Evolutionary conservation across 2,797 vertebrate species (phyloP).

Genomic region (Paramormyrops hopkinsi): DNA sequence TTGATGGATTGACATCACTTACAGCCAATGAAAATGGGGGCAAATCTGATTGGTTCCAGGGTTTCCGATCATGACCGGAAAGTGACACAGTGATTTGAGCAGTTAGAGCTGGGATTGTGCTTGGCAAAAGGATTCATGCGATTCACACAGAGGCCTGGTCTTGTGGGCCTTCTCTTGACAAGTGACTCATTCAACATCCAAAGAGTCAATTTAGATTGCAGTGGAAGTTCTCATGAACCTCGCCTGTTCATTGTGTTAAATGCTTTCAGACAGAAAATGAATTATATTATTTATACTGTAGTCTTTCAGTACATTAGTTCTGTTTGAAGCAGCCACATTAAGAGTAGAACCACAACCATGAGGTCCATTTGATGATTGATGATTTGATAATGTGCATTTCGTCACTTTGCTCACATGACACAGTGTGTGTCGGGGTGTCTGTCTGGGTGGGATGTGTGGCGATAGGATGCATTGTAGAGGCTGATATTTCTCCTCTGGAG

Average conservation of each 20-base stretch:
- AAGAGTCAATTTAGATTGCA: not conserved
- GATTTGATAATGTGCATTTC: not conserved
- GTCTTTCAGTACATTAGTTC: not conserved
- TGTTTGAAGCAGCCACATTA: not conserved
- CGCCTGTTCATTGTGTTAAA: not conserved
- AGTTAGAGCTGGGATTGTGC: not conserved
- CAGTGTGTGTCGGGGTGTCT: not conserved
- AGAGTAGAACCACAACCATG: not conserved
- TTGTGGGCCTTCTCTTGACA: not conserved
- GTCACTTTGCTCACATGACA: not conserved
- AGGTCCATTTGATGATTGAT: not conserved
- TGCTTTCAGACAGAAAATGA: slow-evolving; percentile 5
- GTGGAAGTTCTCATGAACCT: not conserved
- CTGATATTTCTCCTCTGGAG: not conserved
- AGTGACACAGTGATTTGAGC: not conserved
- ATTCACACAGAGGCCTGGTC: not conserved
- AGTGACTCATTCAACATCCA: not conserved
- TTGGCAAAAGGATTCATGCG: not conserved
- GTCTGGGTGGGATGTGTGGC: not conserved
- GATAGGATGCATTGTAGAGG: not conserved
- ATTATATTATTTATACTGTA: not conserved
- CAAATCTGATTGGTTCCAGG: not conserved
- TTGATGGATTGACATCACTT: not conserved
- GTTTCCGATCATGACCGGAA: not conserved
- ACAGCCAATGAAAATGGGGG: not conserved